Percentiles rank a stretch among this genome's conserved stretches.
Conservation (phyloP, 1,140 invertebrate genomes). For the Eciton burchellii region DNA sequence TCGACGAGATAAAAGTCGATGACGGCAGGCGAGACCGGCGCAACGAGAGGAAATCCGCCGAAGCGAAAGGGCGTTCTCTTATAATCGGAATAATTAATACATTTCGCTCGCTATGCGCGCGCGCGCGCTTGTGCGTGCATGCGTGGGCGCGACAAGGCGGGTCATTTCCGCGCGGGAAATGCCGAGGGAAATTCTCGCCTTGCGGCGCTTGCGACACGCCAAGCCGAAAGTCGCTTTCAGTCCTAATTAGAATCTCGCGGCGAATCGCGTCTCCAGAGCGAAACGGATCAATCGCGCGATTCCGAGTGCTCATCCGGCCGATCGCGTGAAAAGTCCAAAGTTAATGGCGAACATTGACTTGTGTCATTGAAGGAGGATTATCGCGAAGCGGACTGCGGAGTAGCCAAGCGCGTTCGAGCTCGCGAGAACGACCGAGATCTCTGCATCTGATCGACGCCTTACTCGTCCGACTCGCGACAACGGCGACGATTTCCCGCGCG, state of each 20-base stretch:
- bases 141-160: background rate
- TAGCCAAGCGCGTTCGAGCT: background rate
- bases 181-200: slow-evolving; percentile 24
- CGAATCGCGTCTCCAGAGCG: slow-evolving; percentile 14
- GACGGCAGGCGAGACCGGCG: background rate
- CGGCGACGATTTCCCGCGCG: background rate
- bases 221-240: slow-evolving; percentile 47
- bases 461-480: background rate
- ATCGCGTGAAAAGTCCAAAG: slow-evolving; percentile 1
- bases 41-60: slow-evolving; percentile 3
- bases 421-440: background rate
- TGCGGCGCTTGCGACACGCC: background rate
- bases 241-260: slow-evolving; percentile 28
- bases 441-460: background rate
- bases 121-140: too few species aligned
- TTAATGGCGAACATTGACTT: background rate
- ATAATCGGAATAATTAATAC: slow-evolving; percentile 45
- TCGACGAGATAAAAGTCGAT: slow-evolving; percentile 4
- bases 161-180: slow-evolving; percentile 24
- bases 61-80: background rate
- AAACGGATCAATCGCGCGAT: slow-evolving; percentile 14
- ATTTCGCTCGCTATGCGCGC: too few species aligned
- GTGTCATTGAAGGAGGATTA: background rate
- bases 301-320: background rate
- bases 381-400: background rate